Evolutionary conservation across 2,888 invertebrate genomes (phyloP), one percentile per base, ranked within the genome.

Genomic region (Morpho deidamia): DNA sequence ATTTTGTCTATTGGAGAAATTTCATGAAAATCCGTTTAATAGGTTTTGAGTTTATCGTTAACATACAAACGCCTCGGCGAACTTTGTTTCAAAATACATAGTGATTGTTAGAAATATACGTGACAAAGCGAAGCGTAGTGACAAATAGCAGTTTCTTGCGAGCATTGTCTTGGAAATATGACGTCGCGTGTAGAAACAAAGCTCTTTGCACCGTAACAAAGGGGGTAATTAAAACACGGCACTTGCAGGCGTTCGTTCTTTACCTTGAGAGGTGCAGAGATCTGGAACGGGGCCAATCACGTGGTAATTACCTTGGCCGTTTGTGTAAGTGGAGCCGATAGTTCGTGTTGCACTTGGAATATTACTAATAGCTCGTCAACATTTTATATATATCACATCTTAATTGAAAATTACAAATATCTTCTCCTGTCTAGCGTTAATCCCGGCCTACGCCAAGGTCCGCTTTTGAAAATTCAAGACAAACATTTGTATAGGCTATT

Each of bases 211-310:
- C 53, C 49, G 52, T 53, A 51, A 62, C 60, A 62, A 62, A 55
- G 56, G 60, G 39, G 51, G 51, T 58, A 58, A 60, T 62, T 61
- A 60, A 61, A 61, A 51, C 51, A 58, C 52, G 55, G 60, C 48
- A 58, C 60, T 58, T 44, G 51, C 55, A 57, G 57, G 46, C 53
- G 45, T 38, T 34, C 48, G 7, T 11, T 41, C 8, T 41, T 11
- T 12, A 32, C 40, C 12, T 32, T 39, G 8, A 23, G 34, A 49
- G 23, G 42, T 49, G 35, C 42, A 42, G 35, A 11, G n/a, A 9
- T n/a, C 49, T 49, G 35, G 37, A 49, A 43, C 49, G 9, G 14
- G 42, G 46, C 38, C 37, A 37, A 45, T 45, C 10, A 44, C 9
- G 11, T 33, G 8, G 11, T 44, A 7, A 14, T 14, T 9, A 14